Evolutionary conservation across 1,140 invertebrate genomes (phyloP).

Genomic region (Rhyacophila brunnea): DNA sequence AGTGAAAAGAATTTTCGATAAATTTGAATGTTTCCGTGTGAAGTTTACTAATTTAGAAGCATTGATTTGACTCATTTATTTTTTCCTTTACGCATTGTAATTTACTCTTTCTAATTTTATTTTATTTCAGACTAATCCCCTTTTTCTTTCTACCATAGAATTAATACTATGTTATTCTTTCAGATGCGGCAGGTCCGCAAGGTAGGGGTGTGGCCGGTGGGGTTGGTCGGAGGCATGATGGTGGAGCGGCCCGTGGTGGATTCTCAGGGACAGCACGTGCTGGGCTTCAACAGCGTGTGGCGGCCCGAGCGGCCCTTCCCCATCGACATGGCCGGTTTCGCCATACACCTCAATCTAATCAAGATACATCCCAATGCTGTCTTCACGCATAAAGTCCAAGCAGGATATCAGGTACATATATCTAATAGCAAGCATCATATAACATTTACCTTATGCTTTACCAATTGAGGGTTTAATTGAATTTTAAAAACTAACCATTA

Average conservation of each 20-base stretch:
- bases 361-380: constrained; percentile 71
- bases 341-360: constrained; percentile 83
- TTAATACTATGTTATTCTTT: constrained; percentile 29
- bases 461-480: no score
- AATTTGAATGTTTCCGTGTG: no score
- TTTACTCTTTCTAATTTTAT: no score
- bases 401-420: constrained; percentile 73
- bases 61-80: no score
- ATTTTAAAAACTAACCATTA: no score
- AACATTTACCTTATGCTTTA: no score
- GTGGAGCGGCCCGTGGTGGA: constrained; percentile 80
- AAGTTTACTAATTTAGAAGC: no score
- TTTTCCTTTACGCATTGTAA: no score
- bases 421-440: neutral
- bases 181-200: constrained; percentile 79
- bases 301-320: constrained; percentile 89
- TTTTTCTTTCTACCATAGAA: no score
- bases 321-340: constrained; percentile 98
- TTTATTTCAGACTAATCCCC: no score
- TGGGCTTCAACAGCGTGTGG: constrained; percentile 83
- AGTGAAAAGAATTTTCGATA: no score
- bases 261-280: constrained; percentile 67
- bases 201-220: constrained; percentile 97
- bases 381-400: constrained; percentile 81
- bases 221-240: constrained; percentile 86